Conservation (phyloP, 2,113 vertebrate species). For the Lanius ludovicianus region DNA sequence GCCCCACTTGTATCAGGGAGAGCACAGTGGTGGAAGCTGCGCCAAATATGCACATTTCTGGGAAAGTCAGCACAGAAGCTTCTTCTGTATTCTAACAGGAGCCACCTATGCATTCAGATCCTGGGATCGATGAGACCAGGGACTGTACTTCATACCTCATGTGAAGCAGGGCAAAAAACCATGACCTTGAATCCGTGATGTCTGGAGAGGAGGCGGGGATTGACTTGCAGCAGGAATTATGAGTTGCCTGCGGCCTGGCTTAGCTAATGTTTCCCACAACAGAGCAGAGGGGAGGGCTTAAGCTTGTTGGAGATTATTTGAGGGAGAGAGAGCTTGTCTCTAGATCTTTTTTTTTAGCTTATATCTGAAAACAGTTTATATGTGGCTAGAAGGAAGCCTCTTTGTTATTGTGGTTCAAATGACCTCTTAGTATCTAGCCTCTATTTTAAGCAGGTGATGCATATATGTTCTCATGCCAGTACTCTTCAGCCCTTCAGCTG, state of each 20-base stretch:
- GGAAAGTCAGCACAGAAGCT: neutral
- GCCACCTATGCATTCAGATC: neutral
- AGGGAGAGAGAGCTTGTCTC: neutral
- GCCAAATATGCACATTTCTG: neutral
- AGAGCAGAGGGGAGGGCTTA: neutral
- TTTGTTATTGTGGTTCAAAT: neutral
- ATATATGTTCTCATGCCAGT: neutral
- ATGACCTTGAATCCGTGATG: neutral
- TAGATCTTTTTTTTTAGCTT: neutral
- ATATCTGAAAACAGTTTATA: neutral
- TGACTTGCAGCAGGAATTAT: neutral
- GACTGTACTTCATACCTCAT: neutral
- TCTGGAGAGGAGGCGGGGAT: neutral
- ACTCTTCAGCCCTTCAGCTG: constrained; percentile 29
- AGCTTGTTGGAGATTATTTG: neutral
- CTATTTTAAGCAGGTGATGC: constrained; percentile 51
- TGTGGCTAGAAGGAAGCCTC: neutral
- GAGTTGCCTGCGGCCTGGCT: neutral
- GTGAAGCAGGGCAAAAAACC: neutral
- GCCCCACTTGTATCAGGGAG: neutral
- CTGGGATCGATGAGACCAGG: neutral
- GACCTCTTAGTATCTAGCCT: neutral
- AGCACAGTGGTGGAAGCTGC: neutral
- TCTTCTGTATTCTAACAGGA: neutral
- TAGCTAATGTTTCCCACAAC: neutral